These are phyloP conservation scores for Drosophila serrata DNA, from an alignment of 1,140 invertebrate genomes.

Conservation along the genomic window DNA sequence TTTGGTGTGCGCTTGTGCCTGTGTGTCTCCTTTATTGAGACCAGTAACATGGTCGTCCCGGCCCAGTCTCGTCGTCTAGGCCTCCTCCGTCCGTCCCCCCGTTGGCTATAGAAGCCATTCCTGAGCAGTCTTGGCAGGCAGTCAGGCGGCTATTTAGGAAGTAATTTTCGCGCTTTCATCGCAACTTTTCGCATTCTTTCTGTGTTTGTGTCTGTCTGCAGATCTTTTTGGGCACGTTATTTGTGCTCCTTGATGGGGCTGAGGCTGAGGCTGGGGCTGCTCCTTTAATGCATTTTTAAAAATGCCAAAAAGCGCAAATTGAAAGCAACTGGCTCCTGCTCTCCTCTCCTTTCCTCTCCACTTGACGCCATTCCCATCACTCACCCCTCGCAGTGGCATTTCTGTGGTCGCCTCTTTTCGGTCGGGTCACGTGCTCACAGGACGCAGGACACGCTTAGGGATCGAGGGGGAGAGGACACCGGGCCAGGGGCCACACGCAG, in stretches of 20 bases:
- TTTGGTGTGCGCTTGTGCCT: conserved; percentile 28
- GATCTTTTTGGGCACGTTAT: conserved; percentile 77
- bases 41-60: conserved; percentile 61
- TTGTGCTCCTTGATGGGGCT: conserved; percentile 51
- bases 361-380: conserved; percentile 4
- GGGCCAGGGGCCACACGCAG: conserved; percentile 71
- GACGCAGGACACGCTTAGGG: conserved; percentile 35
- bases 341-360: too few species aligned
- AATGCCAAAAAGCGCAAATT: conserved; percentile 81
- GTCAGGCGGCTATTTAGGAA: conserved; percentile 82
- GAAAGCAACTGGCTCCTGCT: conserved; percentile 62
- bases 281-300: conserved; percentile 82
- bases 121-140: conserved; percentile 72
- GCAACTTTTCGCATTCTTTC: conserved; percentile 58
- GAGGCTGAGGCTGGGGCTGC: conserved; percentile 18
- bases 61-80: conserved; percentile 32
- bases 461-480: not conserved
- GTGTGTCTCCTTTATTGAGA: conserved; percentile 73
- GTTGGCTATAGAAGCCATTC: not conserved
- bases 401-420: conserved; percentile 56
- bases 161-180: conserved; percentile 82
- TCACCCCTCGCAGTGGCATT: conserved; percentile 13
- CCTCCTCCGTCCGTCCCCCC: not conserved
- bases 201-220: conserved; percentile 58
- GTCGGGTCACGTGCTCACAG: conserved; percentile 47